These are phyloP conservation scores for Loris lydekkerianus DNA, from an alignment of 2,797 vertebrate species.

Conservation along the genomic window DNA sequence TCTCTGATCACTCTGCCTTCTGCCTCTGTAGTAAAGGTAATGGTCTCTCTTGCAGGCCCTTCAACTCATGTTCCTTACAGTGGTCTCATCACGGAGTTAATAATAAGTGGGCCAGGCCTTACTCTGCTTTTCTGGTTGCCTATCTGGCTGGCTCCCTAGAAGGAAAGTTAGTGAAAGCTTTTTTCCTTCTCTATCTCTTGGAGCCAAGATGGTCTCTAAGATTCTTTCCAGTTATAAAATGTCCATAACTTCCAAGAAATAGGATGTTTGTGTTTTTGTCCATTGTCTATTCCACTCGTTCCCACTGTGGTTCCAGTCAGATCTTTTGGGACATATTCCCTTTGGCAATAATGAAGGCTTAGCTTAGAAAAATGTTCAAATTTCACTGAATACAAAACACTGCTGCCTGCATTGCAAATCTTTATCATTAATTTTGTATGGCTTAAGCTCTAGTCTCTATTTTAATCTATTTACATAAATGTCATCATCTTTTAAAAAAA, in stretches of 20 bases:
- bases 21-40: background rate
- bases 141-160: background rate
- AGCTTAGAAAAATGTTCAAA: background rate
- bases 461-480: conserved; percentile 68
- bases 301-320: background rate
- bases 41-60: background rate
- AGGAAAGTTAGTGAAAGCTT: background rate
- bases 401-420: conserved; percentile 52
- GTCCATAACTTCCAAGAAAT: background rate
- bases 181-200: background rate
- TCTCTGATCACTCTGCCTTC: background rate
- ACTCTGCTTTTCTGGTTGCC: background rate
- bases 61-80: background rate
- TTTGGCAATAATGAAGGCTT: background rate
- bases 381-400: conserved; percentile 4
- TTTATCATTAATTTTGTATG: conserved; percentile 47
- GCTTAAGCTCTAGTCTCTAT: background rate
- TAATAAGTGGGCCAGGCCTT: background rate
- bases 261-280: background rate
- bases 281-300: background rate
- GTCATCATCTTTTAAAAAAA: conserved; percentile 45
- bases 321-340: background rate
- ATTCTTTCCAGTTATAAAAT: conserved; percentile 15
- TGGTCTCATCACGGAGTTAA: background rate
- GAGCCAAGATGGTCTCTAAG: background rate